A percentile compares a stretch with the other conserved stretches of the same genome.
Evolutionary conservation across 2,888 invertebrate species (phyloP).

Genomic region (Conistra vaccinii): DNA sequence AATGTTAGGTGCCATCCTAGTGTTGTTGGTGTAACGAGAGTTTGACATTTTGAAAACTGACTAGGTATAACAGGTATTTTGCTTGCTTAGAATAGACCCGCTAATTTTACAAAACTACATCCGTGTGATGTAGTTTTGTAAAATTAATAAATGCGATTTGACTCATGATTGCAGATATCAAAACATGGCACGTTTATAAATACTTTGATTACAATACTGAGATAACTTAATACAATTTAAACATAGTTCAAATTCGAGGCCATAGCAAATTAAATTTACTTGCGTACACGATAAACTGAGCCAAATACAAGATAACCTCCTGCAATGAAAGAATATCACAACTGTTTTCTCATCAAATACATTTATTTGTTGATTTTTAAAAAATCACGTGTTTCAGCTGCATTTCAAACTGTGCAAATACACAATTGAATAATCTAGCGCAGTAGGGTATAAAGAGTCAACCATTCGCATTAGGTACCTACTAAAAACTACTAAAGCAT

Average conservation of each 20-base stretch:
- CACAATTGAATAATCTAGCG: not conserved
- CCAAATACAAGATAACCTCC: constrained; percentile 45
- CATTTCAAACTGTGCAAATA: not conserved
- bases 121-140: too few species aligned
- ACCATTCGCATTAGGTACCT: not conserved
- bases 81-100: not conserved
- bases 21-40: not conserved
- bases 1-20: constrained; percentile 27
- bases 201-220: constrained; percentile 2
- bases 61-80: not conserved
- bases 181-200: constrained; percentile 22
- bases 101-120: too few species aligned
- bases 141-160: not conserved
- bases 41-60: constrained; percentile 14
- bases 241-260: constrained; percentile 8
- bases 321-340: constrained; percentile 10
- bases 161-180: not conserved
- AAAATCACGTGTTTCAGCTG: not conserved
- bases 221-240: constrained; percentile 14
- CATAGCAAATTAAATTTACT: constrained; percentile 38
- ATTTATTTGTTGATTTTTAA: not conserved
- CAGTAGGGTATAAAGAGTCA: too few species aligned
- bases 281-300: constrained; percentile 37
- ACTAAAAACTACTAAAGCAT: too few species aligned
- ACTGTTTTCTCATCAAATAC: not conserved